A percentile compares a stretch with the other conserved stretches of the same genome.
These are phyloP conservation scores for Fissipunctia ypsillon DNA, from an alignment of 2,888 invertebrate genomes.

Conservation along the genomic window DNA sequence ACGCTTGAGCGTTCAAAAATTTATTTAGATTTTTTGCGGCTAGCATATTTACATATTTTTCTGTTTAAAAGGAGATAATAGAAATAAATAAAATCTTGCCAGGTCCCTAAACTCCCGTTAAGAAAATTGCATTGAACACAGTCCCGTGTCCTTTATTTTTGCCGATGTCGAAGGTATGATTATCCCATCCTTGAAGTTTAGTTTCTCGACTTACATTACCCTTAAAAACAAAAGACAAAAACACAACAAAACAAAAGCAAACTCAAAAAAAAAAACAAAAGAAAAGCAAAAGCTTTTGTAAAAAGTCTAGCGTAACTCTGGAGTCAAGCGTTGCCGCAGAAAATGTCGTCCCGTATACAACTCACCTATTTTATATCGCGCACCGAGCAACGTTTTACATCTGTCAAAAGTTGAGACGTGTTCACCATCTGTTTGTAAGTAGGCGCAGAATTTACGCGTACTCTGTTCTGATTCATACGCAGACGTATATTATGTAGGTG, in stretches of 20 bases:
- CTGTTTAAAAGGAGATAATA: background rate
- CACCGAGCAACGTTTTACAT: constrained; percentile 75
- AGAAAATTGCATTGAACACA: background rate
- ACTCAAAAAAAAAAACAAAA: too few relatives aligned
- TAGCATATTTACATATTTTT: background rate
- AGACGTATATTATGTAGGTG: constrained; percentile 36
- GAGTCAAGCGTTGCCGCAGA: background rate
- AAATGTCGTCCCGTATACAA: constrained; percentile 59
- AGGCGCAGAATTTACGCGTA: constrained; percentile 64
- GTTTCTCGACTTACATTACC: background rate
- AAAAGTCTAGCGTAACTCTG: background rate
- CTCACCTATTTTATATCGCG: constrained; percentile 73
- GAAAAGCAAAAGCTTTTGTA: too few relatives aligned
- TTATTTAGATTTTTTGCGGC: background rate
- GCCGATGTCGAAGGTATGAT: background rate
- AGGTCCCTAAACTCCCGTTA: too few relatives aligned
- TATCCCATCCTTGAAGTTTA: too few relatives aligned
- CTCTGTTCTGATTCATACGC: constrained; percentile 58
- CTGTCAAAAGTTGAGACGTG: constrained; percentile 81
- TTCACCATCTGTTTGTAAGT: constrained; percentile 75
- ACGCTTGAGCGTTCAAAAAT: background rate
- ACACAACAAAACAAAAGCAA: too few relatives aligned
- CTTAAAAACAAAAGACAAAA: background rate
- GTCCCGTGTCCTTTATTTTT: background rate
- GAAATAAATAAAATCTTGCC: too few relatives aligned